phyloP scores from a whole-genome alignment of 1,140 invertebrate genomes.

The Ostrea denselamellosa region DNA sequence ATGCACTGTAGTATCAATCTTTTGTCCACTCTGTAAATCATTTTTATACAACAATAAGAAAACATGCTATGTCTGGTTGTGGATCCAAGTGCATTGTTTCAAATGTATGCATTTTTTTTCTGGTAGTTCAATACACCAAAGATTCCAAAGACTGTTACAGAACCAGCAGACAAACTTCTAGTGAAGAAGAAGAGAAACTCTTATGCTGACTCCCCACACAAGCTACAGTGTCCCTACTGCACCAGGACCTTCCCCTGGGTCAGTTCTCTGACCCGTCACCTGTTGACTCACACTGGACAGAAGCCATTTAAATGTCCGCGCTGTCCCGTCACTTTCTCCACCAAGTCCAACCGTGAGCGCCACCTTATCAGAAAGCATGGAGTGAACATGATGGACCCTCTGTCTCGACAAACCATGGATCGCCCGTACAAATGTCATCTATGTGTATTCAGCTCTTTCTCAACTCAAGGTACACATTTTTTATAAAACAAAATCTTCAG shows the following conservation, averaged over 20 bases:
- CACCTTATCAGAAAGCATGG: conserved; percentile 93
- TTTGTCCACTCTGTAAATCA: too few relatives aligned
- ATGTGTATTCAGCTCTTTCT: conserved; percentile 91
- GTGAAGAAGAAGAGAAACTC: conserved; percentile 92
- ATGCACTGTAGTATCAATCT: too few relatives aligned
- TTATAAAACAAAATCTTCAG: not conserved
- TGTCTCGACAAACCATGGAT: conserved; percentile 80
- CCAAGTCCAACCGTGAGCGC: conserved; percentile 97
- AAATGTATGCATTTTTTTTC: not conserved
- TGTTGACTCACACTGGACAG: conserved; percentile 86
- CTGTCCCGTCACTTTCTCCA: conserved; percentile 95
- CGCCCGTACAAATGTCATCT: conserved; percentile 90
- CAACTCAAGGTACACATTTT: conserved; percentile 85
- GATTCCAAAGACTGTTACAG: conserved; percentile 25
- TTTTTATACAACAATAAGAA: too few relatives aligned
- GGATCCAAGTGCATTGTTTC: not conserved
- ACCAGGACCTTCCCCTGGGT: conserved; percentile 96
- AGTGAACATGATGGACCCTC: conserved; percentile 76
- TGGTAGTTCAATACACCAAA: conserved; percentile 28
- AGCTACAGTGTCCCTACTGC: conserved; percentile 94
- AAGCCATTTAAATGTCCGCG: conserved; percentile 96
- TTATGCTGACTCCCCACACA: conserved; percentile 95
- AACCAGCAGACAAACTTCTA: conserved; percentile 44
- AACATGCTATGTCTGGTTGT: not conserved
- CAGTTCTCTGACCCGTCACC: conserved; percentile 93